These are phyloP conservation scores for Nothura maculosa DNA, from an alignment of 2,797 vertebrate species.

Conservation along the genomic window DNA sequence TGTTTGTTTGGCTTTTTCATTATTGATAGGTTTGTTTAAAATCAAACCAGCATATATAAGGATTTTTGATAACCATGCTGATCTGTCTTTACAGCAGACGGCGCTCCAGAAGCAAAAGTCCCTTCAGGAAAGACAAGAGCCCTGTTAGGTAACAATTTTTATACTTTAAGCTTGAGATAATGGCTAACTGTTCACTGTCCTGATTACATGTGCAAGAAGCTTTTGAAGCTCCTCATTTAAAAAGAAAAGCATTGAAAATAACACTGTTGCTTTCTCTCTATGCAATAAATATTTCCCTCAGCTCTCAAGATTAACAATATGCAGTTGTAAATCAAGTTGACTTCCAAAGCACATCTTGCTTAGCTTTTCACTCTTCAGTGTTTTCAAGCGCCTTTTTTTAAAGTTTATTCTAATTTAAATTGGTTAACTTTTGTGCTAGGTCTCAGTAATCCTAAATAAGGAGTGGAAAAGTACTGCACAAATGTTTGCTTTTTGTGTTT, in stretches of 20 bases:
- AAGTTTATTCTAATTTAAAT: background rate
- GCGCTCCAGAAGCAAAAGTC: constrained; percentile 92
- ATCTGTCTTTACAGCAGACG: constrained; percentile 83
- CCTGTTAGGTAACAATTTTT: constrained; percentile 87
- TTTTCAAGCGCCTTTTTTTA: background rate
- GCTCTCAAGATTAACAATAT: too few species aligned
- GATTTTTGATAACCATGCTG: constrained; percentile 41
- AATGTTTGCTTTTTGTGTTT: background rate
- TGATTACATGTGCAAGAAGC: background rate
- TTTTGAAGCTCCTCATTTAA: background rate
- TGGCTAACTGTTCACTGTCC: background rate
- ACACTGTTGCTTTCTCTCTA: rapidly evolving
- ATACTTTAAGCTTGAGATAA: background rate
- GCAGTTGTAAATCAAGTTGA: background rate
- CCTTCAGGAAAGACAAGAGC: constrained; percentile 95
- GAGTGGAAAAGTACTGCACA: background rate
- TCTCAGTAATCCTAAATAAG: background rate
- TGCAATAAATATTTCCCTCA: rapidly evolving
- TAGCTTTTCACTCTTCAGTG: background rate
- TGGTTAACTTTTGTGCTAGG: background rate
- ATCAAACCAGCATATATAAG: background rate
- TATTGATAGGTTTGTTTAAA: background rate
- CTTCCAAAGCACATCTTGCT: background rate
- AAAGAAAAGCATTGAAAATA: background rate
- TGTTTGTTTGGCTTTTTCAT: background rate